Percentiles rank a stretch among this genome's conserved stretches.
These are phyloP conservation scores for Harpagoxenus sublaevis DNA, from an alignment of 2,888 invertebrate genomes.

Conservation along the genomic window DNA sequence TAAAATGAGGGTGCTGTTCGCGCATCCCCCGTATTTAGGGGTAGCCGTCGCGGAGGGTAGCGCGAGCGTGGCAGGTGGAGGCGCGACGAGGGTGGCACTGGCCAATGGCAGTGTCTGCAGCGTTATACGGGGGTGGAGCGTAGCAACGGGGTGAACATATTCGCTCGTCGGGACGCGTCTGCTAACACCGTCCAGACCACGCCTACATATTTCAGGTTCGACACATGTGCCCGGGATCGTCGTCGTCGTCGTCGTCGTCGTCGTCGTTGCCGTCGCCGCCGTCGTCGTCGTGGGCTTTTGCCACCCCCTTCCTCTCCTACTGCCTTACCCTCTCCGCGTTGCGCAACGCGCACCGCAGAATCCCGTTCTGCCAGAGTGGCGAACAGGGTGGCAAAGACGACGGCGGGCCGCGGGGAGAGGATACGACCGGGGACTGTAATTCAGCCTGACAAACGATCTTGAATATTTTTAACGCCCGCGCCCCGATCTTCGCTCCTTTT, in stretches of 20 bases:
- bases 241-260: conserved; percentile 69
- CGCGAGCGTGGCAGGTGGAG: conserved; percentile 82
- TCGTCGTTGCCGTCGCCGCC: conserved; percentile 60
- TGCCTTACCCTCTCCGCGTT: conserved; percentile 60
- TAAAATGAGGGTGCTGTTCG: conserved; percentile 82
- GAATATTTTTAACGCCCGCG: conserved; percentile 83
- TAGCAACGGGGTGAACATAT: conserved; percentile 84
- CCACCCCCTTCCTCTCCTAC: conserved; percentile 19
- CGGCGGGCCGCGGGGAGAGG: conserved; percentile 32
- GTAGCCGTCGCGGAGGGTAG: conserved; percentile 77
- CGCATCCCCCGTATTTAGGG: conserved; percentile 84
- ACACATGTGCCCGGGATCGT: conserved; percentile 84
- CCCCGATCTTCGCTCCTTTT: conserved; percentile 68
- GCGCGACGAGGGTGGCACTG: conserved; percentile 83
- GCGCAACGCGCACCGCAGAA: conserved; percentile 72
- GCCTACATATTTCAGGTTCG: conserved; percentile 86
- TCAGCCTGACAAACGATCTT: conserved; percentile 84
- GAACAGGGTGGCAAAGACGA: neutral
- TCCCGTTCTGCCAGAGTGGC: conserved; percentile 48
- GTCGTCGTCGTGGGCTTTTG: conserved; percentile 61
- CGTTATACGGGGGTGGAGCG: conserved; percentile 83
- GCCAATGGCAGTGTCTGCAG: conserved; percentile 82
- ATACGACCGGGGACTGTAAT: conserved; percentile 70
- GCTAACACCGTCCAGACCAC: conserved; percentile 84
- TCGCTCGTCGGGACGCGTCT: conserved; percentile 85